A percentile compares a stretch with the other conserved stretches of the same genome.
Conservation (phyloP, 2,888 invertebrate species). For the Dasypogon diadema region DNA sequence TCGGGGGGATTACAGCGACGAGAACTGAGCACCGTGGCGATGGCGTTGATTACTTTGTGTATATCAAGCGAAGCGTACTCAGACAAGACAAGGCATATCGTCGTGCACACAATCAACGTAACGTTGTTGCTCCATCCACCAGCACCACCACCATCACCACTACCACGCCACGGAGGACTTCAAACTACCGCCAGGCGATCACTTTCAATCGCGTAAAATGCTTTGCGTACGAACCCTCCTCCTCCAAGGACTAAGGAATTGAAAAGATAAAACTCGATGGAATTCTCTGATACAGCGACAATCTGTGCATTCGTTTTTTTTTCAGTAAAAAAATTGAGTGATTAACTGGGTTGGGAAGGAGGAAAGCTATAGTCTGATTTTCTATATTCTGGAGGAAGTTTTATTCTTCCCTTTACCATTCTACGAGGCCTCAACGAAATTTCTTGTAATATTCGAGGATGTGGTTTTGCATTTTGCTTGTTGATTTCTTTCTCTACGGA, state of each 20-base stretch:
- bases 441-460: too few species aligned
- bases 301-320: slow-evolving; percentile 7
- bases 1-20: slow-evolving; percentile 28
- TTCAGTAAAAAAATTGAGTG: not conserved
- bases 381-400: too few species aligned
- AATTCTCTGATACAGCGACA: slow-evolving; percentile 32
- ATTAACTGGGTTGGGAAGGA: slow-evolving; percentile 4
- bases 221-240: slow-evolving; percentile 14
- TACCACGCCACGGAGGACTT: too few species aligned
- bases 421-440: too few species aligned
- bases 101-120: not conserved
- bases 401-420: too few species aligned
- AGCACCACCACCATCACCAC: too few species aligned
- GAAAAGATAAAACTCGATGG: slow-evolving; percentile 33
- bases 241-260: slow-evolving; percentile 26
- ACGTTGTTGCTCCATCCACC: too few species aligned
- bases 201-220: slow-evolving; percentile 43
- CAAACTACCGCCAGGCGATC: slow-evolving; percentile 17
- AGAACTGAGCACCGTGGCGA: slow-evolving; percentile 46
- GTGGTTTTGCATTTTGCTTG: too few species aligned
- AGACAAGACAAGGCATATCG: slow-evolving; percentile 38
- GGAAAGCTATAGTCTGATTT: not conserved
- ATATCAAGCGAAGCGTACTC: slow-evolving; percentile 52
- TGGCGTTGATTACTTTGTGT: slow-evolving; percentile 55
- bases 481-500: too few species aligned